Conservation (phyloP, 2,888 invertebrate species). For the Gonocerus acuteangulatus region DNA sequence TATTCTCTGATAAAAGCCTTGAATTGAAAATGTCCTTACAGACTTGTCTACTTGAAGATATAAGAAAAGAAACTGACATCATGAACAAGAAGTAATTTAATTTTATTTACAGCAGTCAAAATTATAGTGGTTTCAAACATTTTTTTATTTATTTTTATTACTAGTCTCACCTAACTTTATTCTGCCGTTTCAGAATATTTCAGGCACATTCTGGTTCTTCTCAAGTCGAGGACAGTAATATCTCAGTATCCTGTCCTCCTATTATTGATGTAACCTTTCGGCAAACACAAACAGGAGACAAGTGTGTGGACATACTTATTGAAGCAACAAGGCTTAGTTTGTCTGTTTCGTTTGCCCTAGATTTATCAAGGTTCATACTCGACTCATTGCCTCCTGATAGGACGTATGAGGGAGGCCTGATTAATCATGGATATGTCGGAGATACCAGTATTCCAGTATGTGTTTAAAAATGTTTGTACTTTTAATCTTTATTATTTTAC, state of each 20-base stretch:
- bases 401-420: constrained; percentile 56
- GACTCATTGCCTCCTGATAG: constrained; percentile 57
- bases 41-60: constrained; percentile 62
- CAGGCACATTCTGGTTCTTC: constrained; percentile 56
- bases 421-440: constrained; percentile 65
- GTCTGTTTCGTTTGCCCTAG: constrained; percentile 60
- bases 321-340: constrained; percentile 65
- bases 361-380: constrained; percentile 54
- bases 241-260: constrained; percentile 60
- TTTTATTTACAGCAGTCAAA: neutral
- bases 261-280: constrained; percentile 63
- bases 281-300: constrained; percentile 54
- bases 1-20: constrained; percentile 60
- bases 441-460: constrained; percentile 43
- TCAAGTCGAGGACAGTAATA: constrained; percentile 47
- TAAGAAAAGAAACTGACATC: constrained; percentile 53
- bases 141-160: neutral
- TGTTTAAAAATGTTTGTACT: neutral
- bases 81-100: constrained; percentile 32
- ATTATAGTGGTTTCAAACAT: neutral
- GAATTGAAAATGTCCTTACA: constrained; percentile 64
- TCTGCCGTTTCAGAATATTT: constrained; percentile 52
- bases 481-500: neutral
- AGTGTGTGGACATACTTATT: constrained; percentile 59
- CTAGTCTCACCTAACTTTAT: neutral